Percentiles rank a stretch among this genome's conserved stretches.
Conservation (phyloP, 2,113 vertebrate genomes). For the Falcunculus frontatus region DNA sequence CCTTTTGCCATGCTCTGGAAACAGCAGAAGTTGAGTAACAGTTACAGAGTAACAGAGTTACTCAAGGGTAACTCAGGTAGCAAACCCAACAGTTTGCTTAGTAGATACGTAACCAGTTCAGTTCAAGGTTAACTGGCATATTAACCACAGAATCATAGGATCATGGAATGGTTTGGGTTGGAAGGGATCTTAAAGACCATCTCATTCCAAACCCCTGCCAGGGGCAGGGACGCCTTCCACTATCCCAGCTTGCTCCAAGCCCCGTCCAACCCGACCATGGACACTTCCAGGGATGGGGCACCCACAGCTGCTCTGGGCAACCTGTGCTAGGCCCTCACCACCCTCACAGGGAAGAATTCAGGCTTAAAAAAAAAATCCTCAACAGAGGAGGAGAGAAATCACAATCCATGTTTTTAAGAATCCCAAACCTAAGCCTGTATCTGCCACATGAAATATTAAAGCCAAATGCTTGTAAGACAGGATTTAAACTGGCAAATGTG, state of each 20-base stretch:
- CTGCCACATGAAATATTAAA: background rate
- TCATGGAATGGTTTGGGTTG: background rate
- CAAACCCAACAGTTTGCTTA: background rate
- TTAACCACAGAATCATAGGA: background rate
- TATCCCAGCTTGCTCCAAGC: background rate
- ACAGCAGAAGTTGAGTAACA: background rate
- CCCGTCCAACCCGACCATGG: background rate
- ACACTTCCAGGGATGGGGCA: background rate
- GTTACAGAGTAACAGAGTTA: background rate
- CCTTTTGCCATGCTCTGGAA: background rate
- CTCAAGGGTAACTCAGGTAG: background rate
- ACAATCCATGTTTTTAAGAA: background rate
- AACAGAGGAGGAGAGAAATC: background rate
- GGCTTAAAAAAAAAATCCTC: background rate
- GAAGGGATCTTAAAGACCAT: background rate
- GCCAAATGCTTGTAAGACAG: background rate
- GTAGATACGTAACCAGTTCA: background rate
- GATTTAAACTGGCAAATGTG: conserved; percentile 1
- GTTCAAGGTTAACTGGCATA: background rate
- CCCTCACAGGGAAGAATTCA: background rate
- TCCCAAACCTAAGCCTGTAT: background rate
- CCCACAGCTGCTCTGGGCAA: background rate
- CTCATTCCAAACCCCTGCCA: background rate
- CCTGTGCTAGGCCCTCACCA: background rate
- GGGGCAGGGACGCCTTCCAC: background rate